Evolutionary conservation across 1,140 invertebrate genomes (phyloP), one percentile per base, ranked within the genome.

Genomic region (Cotesia chilonis): DNA sequence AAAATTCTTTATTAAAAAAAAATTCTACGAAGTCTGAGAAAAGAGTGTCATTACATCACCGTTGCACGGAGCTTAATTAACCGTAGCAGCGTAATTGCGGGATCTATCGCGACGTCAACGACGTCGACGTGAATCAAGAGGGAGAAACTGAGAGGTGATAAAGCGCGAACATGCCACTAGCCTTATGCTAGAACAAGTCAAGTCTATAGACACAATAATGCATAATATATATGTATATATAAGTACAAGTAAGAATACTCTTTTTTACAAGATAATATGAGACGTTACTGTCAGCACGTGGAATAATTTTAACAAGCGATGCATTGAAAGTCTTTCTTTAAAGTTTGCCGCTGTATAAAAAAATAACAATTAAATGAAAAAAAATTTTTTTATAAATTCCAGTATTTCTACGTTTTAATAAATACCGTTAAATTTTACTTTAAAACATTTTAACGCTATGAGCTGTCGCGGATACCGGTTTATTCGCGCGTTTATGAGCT

Each of bases 401-500:
- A 65, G 14, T 4, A 70, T 71, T 77, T 70, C 75, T 57, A 59
- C 68, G 63, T 69, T 38, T 20, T 12, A n/a, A 68, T 47, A 47
- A 3, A 47, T 57, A 74, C 79, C 79, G 76, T 79, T 80, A 80
- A 47, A 6, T 6, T 47, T 47, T 73, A 67, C 55, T 52, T 14
- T 55, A 51, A 36, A 38, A 28, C 37, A 28, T 41, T 67, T 66
- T 37, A 20, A 54, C 57, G 66, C 64, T 64, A 71, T 68, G 67
- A 70, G 54, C 54, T 41, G 69, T 60, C 38, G 65, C 10, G 47
- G 37, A 74, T 74, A 74, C 73, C 73, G 73, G 73, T 74, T 74
- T 71, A 28, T 6, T 37, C 55, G 54, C 41, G 60, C 54, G 60
- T 57, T 59, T 60, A 20, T 69, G n/a, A 12, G n/a, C 17, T 65